Evolutionary conservation across 2,888 invertebrate genomes (phyloP), one percentile per base, ranked within the genome.

Genomic region (Yponomeuta malinellus): DNA sequence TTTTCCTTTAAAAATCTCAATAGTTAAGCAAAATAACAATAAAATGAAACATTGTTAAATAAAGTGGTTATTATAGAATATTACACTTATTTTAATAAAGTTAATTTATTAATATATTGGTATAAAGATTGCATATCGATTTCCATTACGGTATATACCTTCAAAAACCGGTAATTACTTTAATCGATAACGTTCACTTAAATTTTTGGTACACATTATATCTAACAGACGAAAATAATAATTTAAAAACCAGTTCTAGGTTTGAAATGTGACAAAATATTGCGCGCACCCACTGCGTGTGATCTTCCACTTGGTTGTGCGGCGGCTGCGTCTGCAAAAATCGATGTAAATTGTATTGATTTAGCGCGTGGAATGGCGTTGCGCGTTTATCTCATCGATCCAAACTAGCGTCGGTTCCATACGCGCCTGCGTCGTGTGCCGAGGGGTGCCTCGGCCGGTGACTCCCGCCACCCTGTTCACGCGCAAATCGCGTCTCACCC

Each of bases 301-400:
- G 92, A 90, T 86, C 84, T 89, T 89, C 87, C 78, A 81, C 80
- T 85, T 77, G 80, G 78, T 83, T 90, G 85, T 91, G 91, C 91
- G 93, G 92, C 93, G 93, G 93, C 93, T 93, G 93, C 93, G 93
- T 93, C 93, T 93, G 83, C 89, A 88, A 94, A 95, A 95, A 95
- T 95, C 95, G 95, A 95, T 95, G 93, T 92, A 93, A 93, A 93
- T 93, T 86, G 93, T 94, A 95, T 95, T 95, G 94, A 94, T 94
- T 93, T 92, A 92, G 89, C 86, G 86, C 91, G 89, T 93, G 84
- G 83, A 95, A 94, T 94, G 93, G 94, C 94, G 93, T 93, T 93
- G 94, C 94, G 94, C 95, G 94, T 95, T 94, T 95, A 95, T 95
- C 94, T 93, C 93, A 95, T 95, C 95, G 95, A 95, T 94, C 91